Conservation (phyloP, 1,140 invertebrate genomes). For the Drosophila persimilis region DNA sequence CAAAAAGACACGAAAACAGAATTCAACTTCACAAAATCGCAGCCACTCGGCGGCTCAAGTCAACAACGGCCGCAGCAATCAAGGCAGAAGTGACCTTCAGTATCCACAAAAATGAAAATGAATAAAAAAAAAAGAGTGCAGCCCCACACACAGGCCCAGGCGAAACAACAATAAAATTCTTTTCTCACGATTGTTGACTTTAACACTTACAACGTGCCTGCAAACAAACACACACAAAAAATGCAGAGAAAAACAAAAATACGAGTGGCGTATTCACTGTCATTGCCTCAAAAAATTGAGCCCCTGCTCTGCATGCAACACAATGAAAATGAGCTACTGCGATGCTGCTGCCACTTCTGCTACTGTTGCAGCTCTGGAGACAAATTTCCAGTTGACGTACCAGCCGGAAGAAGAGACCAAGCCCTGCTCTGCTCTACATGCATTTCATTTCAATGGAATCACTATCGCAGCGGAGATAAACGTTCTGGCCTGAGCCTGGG, state of each 20-base stretch:
- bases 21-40: constrained; percentile 68
- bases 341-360: constrained; percentile 12
- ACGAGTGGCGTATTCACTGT: constrained; percentile 36
- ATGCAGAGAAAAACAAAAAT: constrained; percentile 21
- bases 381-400: constrained; percentile 51
- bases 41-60: constrained; percentile 53
- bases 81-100: constrained; percentile 68
- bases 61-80: constrained; percentile 46
- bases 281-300: constrained; percentile 62
- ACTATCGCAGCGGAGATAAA: constrained; percentile 65
- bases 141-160: constrained; percentile 38
- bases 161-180: constrained; percentile 78
- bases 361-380: constrained; percentile 25
- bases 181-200: constrained; percentile 82
- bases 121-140: constrained; percentile 59
- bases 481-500: constrained; percentile 44
- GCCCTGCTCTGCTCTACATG: constrained; percentile 45
- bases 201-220: constrained; percentile 71
- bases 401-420: neutral
- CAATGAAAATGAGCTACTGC: constrained; percentile 69
- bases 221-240: constrained; percentile 33
- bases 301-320: constrained; percentile 36
- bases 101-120: constrained; percentile 60
- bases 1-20: constrained; percentile 55
- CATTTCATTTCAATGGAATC: constrained; percentile 73